Base-by-base conservation (phyloP, 2,888 invertebrate species). In the Epinotia demarniana region DNA sequence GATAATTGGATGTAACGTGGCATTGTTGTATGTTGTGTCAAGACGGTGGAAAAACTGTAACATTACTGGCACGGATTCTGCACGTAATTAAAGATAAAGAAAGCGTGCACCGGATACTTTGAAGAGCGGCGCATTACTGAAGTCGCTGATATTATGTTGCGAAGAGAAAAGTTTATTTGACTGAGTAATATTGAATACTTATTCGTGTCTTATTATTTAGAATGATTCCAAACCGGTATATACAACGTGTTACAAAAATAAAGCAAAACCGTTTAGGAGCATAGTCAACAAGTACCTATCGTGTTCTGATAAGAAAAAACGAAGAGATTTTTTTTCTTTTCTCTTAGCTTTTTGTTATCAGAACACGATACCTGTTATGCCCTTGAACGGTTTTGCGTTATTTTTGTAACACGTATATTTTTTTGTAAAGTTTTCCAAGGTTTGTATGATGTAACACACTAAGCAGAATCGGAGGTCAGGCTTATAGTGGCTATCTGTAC, bases 21-120 rank as follows among this genome's bases (percentile, higher is more conserved):
- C 85, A 88, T 86, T 87, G 85, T 88, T 85, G 81, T 80, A 76
- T 79, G 78, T 86, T 87, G 86, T 86, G 85, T 84, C 86, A 86
- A 87, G 81, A 81, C 77, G 79, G 75, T 81, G 81, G 83, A 84
- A 88, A 82, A 83, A 81, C 73, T 77, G 78, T 81, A 71, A 77
- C 77, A 79, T 79, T 78, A 79, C 80, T 80, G 79, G 78, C 79
- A 79, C 75, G 78, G 78, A 80, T 80, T 79, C 79, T 77, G 75
- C 13, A 16, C 69, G 62, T 67, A 70, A 62, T 71, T 71, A 62
- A 33, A 71, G 49, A 46, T 57, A 67, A 71, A 74, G 69, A 75
- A 75, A 75, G 75, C 75, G 72, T 27, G 57, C 19, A 62, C 75
- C 71, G 71, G 75, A 75, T 75, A 71, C 58, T 66, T 75, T 55